phyloP scores from a whole-genome alignment of 2,797 vertebrate species.

The Acestrorhynchus altus region DNA sequence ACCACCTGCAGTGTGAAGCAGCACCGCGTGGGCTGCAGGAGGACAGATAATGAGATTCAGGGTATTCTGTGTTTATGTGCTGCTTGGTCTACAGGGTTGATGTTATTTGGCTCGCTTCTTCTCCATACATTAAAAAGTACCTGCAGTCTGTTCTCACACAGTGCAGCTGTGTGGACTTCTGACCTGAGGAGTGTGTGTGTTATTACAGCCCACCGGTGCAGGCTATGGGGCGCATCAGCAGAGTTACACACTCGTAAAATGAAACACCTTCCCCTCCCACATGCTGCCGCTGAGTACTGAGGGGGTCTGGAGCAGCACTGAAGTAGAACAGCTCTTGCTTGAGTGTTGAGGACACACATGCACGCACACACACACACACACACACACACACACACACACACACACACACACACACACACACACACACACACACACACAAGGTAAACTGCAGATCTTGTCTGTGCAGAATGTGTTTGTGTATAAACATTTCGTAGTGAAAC shows the following conservation, averaged over 20 bases:
- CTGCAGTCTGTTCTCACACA: slow-evolving; percentile 4
- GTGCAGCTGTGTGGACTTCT: slow-evolving; percentile 54
- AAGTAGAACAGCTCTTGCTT: slow-evolving; percentile 20
- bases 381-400: not conserved
- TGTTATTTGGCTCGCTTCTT: not conserved
- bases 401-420: not conserved
- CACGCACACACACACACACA: not conserved
- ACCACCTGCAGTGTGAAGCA: not conserved
- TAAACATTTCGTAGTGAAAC: no score
- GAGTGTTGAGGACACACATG: slow-evolving; percentile 7
- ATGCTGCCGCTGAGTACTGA: slow-evolving; percentile 8
- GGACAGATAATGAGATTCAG: not conserved
- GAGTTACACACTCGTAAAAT: slow-evolving; percentile 62
- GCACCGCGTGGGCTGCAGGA: not conserved
- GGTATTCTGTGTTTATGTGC: not conserved
- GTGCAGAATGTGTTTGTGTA: no score
- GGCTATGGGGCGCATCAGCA: slow-evolving; percentile 40
- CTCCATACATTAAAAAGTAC: not conserved
- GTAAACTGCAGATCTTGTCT: no score
- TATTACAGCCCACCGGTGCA: slow-evolving; percentile 66
- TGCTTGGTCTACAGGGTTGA: not conserved
- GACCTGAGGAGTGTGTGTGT: slow-evolving; percentile 55
- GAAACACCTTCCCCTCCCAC: slow-evolving; percentile 50
- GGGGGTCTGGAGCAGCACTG: slow-evolving; percentile 1
- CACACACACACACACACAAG: not conserved